phyloP scores from a whole-genome alignment of 2,888 invertebrate species.

The Melieria picta region DNA sequence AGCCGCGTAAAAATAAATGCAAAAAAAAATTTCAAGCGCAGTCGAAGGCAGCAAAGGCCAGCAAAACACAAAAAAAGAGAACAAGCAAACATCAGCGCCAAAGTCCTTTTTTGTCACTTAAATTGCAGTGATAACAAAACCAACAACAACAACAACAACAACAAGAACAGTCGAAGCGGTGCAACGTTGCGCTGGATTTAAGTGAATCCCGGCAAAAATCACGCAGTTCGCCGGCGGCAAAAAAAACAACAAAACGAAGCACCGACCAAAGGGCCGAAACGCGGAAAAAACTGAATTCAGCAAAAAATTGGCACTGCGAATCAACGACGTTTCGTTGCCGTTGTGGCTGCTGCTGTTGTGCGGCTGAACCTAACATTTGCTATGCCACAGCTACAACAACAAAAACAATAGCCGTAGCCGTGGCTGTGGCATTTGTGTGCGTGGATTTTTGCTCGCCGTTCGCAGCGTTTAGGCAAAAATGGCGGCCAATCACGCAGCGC shows the following conservation, averaged over 20 bases:
- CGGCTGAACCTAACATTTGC: too few relatives aligned
- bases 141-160: slow-evolving; percentile 16
- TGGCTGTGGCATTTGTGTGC: too few relatives aligned
- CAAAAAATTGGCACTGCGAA: too few relatives aligned
- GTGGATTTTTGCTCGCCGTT: too few relatives aligned
- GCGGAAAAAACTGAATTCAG: too few relatives aligned
- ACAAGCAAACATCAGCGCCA: neutral
- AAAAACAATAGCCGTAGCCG: too few relatives aligned
- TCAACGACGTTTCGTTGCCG: too few relatives aligned
- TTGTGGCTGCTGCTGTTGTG: too few relatives aligned
- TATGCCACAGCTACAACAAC: too few relatives aligned
- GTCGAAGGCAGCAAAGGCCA: neutral
- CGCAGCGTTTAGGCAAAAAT: too few relatives aligned
- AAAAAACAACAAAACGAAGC: neutral
- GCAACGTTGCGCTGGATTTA: slow-evolving; percentile 8
- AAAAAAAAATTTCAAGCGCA: slow-evolving; percentile 6
- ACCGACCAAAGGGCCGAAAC: too few relatives aligned
- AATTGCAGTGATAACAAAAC: slow-evolving; percentile 22
- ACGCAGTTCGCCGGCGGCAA: slow-evolving; percentile 23
- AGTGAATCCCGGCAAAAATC: slow-evolving; percentile 30
- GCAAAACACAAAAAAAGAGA: slow-evolving; percentile 3
- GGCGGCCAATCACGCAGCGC: too few relatives aligned
- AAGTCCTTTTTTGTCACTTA: slow-evolving; percentile 39
- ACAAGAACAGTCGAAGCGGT: slow-evolving; percentile 13
- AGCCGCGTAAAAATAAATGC: neutral